These are phyloP conservation scores for Drosophila differens DNA, from an alignment of 2,888 invertebrate species.

Conservation along the genomic window DNA sequence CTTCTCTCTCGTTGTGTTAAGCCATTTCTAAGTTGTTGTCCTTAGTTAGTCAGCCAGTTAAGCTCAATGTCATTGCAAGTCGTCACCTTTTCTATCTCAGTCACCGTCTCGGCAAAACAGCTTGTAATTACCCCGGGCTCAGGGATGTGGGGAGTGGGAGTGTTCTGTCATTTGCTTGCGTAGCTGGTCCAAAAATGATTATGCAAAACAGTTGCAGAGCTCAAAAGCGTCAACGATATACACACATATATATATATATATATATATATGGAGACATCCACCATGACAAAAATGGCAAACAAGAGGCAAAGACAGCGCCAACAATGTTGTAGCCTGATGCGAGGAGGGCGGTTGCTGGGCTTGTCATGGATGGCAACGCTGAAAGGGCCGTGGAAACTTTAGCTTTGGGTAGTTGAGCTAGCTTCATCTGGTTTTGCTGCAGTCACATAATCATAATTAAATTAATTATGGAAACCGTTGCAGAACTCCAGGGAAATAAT, in stretches of 20 bases:
- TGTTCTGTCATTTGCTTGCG: slow-evolving; percentile 2
- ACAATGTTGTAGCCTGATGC: background rate
- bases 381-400: background rate
- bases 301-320: background rate
- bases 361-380: background rate
- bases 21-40: slow-evolving; percentile 3
- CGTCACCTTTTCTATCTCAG: slow-evolving; percentile 19
- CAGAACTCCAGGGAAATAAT: slow-evolving; percentile 67
- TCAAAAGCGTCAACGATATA: slow-evolving; percentile 1
- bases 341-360: background rate
- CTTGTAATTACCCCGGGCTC: slow-evolving; percentile 5
- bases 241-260: background rate
- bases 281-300: background rate
- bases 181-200: slow-evolving; percentile 27
- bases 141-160: background rate
- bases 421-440: slow-evolving; percentile 21
- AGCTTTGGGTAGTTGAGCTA: background rate
- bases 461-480: slow-evolving; percentile 72
- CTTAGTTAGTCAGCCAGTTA: slow-evolving; percentile 3
- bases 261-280: background rate
- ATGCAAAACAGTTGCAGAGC: slow-evolving; percentile 32
- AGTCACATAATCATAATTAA: slow-evolving; percentile 76
- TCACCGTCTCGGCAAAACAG: slow-evolving; percentile 14
- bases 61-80: slow-evolving; percentile 17
- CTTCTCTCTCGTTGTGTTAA: no score